Percentiles rank a stretch among this genome's conserved stretches.
phyloP scores from a whole-genome alignment of 2,113 vertebrate species.

The Sus scrofa region DNA sequence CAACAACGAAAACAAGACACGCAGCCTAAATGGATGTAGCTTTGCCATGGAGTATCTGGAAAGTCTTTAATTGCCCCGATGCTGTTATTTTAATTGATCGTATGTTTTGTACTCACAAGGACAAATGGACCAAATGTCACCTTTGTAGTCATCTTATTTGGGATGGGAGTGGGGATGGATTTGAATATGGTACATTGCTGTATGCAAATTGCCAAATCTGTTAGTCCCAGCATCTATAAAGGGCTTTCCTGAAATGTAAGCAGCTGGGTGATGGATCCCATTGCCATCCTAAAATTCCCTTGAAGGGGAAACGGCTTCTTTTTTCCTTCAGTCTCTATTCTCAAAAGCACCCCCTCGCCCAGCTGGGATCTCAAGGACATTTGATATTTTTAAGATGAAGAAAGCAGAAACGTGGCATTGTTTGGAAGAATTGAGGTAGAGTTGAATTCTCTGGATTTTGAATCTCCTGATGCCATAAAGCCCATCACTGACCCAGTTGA shows the following conservation, averaged over 20 bases:
- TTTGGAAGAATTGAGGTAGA: background rate
- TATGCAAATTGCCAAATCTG: constrained; percentile 48
- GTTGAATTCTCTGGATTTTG: background rate
- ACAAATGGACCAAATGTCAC: background rate
- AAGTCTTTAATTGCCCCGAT: background rate
- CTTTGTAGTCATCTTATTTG: constrained; percentile 10
- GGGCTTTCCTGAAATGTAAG: constrained; percentile 31
- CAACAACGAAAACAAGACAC: background rate
- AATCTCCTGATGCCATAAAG: background rate
- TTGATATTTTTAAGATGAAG: constrained; percentile 36
- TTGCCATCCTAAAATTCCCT: constrained; percentile 56
- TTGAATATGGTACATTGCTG: background rate
- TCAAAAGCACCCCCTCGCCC: background rate
- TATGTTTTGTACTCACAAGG: constrained; percentile 28
- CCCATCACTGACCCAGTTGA: background rate
- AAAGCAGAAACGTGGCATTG: constrained; percentile 19
- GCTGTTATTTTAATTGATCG: background rate
- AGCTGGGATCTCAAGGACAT: background rate
- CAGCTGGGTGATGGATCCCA: background rate
- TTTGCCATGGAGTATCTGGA: background rate
- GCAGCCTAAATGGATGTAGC: background rate
- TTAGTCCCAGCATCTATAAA: background rate
- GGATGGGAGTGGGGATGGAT: background rate
- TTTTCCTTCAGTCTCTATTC: background rate
- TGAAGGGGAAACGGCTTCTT: background rate